Evolutionary conservation across 2,113 vertebrate species (phyloP).

Genomic region (Oriolus oriolus): DNA sequence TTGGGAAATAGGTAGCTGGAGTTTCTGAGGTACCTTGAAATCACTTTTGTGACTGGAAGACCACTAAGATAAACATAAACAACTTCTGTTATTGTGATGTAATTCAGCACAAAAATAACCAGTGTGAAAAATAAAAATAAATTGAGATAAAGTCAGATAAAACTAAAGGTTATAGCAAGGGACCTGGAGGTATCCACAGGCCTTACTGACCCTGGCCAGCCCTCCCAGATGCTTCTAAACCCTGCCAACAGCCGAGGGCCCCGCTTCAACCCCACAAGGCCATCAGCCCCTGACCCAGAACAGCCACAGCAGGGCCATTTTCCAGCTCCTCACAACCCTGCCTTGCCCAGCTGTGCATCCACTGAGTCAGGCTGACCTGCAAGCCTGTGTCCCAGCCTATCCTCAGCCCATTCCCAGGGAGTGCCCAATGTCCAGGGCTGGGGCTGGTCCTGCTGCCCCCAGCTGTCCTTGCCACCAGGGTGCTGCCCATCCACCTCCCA

Average conservation of each 20-base stretch:
- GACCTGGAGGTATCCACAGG: background rate
- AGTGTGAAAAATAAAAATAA: background rate
- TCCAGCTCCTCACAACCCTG: background rate
- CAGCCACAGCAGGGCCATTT: background rate
- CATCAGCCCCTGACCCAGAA: background rate
- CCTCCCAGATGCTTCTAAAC: fast-evolving
- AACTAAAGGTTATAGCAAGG: background rate
- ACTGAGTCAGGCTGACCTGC: fast-evolving
- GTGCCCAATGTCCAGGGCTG: background rate
- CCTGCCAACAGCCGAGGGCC: too few species aligned
- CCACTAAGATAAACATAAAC: background rate
- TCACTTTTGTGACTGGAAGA: background rate
- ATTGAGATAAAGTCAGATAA: background rate
- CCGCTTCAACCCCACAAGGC: fast-evolving
- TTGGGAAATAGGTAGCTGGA: background rate
- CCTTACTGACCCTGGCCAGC: background rate
- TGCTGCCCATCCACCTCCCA: background rate
- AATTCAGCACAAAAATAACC: background rate
- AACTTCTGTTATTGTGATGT: background rate
- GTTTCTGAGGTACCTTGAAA: background rate
- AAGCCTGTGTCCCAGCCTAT: background rate
- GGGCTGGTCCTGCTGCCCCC: background rate
- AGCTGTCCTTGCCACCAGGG: background rate
- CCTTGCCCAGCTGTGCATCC: background rate
- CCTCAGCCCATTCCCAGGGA: background rate